phyloP scores from a whole-genome alignment of 1,140 invertebrate genomes.

The Nasonia giraulti region DNA sequence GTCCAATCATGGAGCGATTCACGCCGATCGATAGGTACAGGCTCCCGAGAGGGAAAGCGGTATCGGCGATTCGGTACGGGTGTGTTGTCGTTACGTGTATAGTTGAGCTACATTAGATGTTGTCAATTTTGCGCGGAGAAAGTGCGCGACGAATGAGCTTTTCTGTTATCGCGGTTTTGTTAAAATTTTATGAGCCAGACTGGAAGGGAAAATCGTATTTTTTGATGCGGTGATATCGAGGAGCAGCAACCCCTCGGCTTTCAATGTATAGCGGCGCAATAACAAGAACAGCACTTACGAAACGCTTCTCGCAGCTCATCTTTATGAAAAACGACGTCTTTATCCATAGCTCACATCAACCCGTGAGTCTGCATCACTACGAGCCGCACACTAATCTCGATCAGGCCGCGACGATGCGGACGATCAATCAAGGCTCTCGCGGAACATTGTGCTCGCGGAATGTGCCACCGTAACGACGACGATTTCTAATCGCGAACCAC shows the following conservation, averaged over 20 bases:
- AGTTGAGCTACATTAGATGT: neutral
- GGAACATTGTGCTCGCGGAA: neutral
- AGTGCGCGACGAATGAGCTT: neutral
- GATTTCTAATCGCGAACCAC: conserved; percentile 26
- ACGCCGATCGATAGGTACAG: conserved; percentile 20
- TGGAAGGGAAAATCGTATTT: neutral
- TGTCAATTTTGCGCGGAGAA: neutral
- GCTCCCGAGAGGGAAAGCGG: conserved; percentile 6
- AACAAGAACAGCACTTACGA: neutral
- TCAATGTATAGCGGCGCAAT: no score
- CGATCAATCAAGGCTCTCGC: conserved; percentile 14
- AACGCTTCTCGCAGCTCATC: neutral
- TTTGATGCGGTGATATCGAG: no score
- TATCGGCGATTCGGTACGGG: neutral
- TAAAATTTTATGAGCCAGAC: neutral
- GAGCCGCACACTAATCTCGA: conserved; percentile 7
- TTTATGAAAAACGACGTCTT: conserved; percentile 31
- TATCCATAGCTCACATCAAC: neutral
- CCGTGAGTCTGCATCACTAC: neutral
- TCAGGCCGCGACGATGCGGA: neutral
- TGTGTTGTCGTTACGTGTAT: neutral
- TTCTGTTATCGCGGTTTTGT: neutral
- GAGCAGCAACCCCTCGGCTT: no score
- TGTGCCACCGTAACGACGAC: conserved; percentile 12
- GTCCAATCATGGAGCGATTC: conserved; percentile 2